Base-by-base conservation (phyloP, 2,888 invertebrate genomes). In the Drosophila atripex region DNA sequence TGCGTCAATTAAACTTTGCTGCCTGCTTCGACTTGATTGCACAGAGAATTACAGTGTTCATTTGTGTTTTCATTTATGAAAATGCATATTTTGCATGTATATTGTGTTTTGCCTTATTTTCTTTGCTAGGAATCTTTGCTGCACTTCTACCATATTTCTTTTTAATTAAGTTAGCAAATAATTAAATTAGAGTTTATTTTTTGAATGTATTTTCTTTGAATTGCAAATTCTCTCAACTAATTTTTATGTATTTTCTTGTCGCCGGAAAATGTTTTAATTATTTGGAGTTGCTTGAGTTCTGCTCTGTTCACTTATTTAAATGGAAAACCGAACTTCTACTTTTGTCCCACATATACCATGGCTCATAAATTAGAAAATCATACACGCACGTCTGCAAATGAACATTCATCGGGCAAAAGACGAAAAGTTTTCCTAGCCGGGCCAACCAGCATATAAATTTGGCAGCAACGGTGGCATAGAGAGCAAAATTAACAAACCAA, bases 361-460 rank as follows among this genome's bases (percentile, higher is more conserved):
- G 66, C 65, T 73, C 75, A 84, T 80, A 80, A 80, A 80, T 80
- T 80, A 80, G 76, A 80, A 63, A 68, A 76, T 68, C 71, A 71
- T 66, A 63, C 50, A 38, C 12, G 30, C 47, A 56, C 53, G 45
- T 43, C 47, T 16, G 69, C 68, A 69, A 74, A 74, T 80, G 84
- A 69, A 63, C 55, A 69, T 68, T 59, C 65, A 60, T 73, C 70
- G 76, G 69, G 30, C 51, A 70, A 41, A 41, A 41, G 11, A 12
- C 43, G 21, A 43, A 43, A 43, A 43, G 11, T 84, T 80, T 63
- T 69, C 47, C 54, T 46, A 47, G 39, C 54, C 35, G 8, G 63
- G 75, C 82, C 77, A 80, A 84, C 80, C 80, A 78, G 85, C 80
- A 80, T 84, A 84, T 84, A 84, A 75, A 84, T 80, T 80, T 78